Evolutionary conservation across 37 sponge, comb jelly and placozoan genomes (phyloP).

Genomic region (Tethya wilhelma): DNA sequence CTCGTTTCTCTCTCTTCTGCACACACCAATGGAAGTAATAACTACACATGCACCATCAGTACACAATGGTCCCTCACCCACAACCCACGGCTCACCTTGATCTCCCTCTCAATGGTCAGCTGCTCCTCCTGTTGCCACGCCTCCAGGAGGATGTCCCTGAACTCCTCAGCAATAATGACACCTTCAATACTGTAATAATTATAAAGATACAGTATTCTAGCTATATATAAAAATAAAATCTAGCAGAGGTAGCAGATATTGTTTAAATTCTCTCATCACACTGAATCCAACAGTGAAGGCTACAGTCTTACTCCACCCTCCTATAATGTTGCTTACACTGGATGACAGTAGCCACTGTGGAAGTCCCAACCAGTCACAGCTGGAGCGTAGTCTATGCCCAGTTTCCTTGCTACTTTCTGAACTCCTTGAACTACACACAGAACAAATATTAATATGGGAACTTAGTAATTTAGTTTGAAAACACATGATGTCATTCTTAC

Average conservation of each 20-base stretch:
- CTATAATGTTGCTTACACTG: constrained; percentile 57
- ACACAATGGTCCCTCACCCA: background rate
- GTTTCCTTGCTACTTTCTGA: constrained; percentile 74
- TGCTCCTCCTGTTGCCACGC: constrained; percentile 84
- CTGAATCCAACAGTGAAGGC: too few species aligned
- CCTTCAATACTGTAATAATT: constrained; percentile 72
- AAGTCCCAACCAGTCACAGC: constrained; percentile 97
- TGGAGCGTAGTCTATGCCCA: constrained; percentile 88
- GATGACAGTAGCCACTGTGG: constrained; percentile 76
- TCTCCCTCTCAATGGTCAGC: constrained; percentile 61
- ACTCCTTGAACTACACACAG: constrained; percentile 57
- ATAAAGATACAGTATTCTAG: too few species aligned
- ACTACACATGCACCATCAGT: background rate
- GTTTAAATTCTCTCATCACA: too few species aligned
- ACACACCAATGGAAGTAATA: background rate
- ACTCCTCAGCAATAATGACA: constrained; percentile 88
- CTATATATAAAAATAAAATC: too few species aligned
- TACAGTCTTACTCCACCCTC: background rate
- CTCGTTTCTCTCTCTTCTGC: constrained; percentile 34
- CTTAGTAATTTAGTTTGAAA: background rate
- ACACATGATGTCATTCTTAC: constrained; percentile 35
- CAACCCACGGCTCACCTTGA: constrained; percentile 24
- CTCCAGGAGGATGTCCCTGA: constrained; percentile 63
- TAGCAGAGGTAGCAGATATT: too few species aligned
- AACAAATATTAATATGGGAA: background rate